These are phyloP conservation scores for Pelodiscus sinensis DNA, from an alignment of 2,113 vertebrate genomes.

Conservation along the genomic window DNA sequence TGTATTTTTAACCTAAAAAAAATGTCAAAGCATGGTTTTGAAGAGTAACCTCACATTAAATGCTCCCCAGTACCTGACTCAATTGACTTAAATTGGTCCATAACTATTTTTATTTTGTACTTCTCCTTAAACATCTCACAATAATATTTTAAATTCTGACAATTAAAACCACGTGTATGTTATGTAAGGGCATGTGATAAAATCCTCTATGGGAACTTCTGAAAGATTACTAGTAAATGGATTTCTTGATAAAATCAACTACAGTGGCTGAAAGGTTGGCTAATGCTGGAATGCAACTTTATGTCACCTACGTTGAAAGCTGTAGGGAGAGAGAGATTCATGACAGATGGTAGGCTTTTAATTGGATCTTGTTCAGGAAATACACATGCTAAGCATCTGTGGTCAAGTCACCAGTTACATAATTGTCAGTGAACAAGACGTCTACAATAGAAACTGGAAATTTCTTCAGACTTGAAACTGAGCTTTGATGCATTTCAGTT, in stretches of 20 bases:
- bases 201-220: not conserved
- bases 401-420: not conserved
- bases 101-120: not conserved
- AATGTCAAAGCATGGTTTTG: not conserved
- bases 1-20: not conserved
- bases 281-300: not conserved
- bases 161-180: not conserved
- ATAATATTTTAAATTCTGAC: not conserved
- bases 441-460: not conserved
- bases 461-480: not conserved
- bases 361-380: slow-evolving; percentile 41
- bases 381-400: not conserved
- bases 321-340: slow-evolving; percentile 1
- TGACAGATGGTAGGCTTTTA: slow-evolving; percentile 41
- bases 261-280: not conserved
- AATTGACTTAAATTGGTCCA: not conserved
- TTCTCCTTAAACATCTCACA: not conserved
- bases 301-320: not conserved
- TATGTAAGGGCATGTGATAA: not conserved
- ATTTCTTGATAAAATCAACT: not conserved
- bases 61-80: not conserved
- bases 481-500: not conserved
- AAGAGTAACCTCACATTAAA: not conserved
- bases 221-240: not conserved
- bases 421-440: not conserved